These are phyloP conservation scores for Passer domesticus DNA, from an alignment of 2,113 vertebrate species.

Conservation along the genomic window DNA sequence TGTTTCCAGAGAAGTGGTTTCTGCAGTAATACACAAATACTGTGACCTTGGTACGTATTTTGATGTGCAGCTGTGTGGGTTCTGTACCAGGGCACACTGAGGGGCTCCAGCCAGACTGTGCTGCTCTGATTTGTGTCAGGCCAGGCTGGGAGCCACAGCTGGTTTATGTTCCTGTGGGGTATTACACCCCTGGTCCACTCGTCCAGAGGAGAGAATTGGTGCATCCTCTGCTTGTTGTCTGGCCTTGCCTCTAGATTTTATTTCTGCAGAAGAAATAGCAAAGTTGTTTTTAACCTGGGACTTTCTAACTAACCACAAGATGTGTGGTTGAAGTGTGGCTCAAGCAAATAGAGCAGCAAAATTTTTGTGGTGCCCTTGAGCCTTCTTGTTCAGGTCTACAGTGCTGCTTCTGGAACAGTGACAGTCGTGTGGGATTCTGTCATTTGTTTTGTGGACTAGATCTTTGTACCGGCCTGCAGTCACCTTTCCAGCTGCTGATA, in stretches of 20 bases:
- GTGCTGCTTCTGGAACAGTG: neutral
- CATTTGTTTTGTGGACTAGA: neutral
- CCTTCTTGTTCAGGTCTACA: neutral
- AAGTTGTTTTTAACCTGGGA: neutral
- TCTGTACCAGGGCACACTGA: accelerated
- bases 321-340: neutral
- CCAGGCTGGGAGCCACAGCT: neutral
- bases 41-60: neutral
- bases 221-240: neutral
- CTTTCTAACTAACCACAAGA: neutral
- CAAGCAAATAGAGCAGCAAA: neutral
- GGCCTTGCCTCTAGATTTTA: neutral
- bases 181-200: accelerated
- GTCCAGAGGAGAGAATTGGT: neutral
- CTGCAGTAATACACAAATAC: neutral
- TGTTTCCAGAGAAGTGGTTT: neutral
- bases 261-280: neutral
- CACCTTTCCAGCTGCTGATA: neutral
- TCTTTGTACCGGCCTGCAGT: neutral
- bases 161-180: neutral
- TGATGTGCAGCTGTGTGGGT: neutral
- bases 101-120: neutral
- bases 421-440: neutral
- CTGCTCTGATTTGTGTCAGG: neutral
- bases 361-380: neutral